Percentiles rank a stretch among this genome's conserved stretches.
Evolutionary conservation across 2,888 invertebrate species (phyloP).

Genomic region (Cataglyphis livida): DNA sequence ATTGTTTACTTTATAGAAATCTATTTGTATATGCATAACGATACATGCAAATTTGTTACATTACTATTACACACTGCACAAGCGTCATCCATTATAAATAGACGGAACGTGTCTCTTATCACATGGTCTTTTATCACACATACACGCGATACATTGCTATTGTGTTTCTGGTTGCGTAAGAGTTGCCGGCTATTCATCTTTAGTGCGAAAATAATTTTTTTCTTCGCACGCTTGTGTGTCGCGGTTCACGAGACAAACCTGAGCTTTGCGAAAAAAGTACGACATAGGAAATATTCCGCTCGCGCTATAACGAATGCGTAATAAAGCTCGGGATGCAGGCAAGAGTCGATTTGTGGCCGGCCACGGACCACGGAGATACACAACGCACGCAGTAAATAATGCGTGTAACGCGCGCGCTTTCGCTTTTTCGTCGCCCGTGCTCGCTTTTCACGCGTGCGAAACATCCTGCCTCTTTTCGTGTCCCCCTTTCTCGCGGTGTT

Average conservation of each 20-base stretch:
- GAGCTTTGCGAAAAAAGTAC: slow-evolving; percentile 5
- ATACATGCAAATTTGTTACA: slow-evolving; percentile 10
- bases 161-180: background rate
- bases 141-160: slow-evolving; percentile 1
- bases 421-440: slow-evolving; percentile 51
- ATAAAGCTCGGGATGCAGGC: slow-evolving; percentile 52
- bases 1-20: background rate
- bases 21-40: slow-evolving; percentile 34
- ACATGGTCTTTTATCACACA: slow-evolving; percentile 34
- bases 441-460: slow-evolving; percentile 57
- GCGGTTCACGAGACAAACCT: background rate
- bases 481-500: slow-evolving; percentile 2
- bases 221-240: background rate
- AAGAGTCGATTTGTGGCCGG: slow-evolving; percentile 64
- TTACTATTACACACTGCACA: background rate
- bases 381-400: slow-evolving; percentile 69
- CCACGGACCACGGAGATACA: background rate
- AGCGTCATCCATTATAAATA: slow-evolving; percentile 5
- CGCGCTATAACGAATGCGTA: slow-evolving; percentile 52
- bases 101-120: background rate
- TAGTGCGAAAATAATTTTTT: slow-evolving; percentile 21
- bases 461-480: background rate
- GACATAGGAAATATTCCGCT: slow-evolving; percentile 38
- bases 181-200: background rate
- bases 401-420: slow-evolving; percentile 56